Conservation (phyloP, 2,113 vertebrate species). For the Ceyx melanurus region DNA sequence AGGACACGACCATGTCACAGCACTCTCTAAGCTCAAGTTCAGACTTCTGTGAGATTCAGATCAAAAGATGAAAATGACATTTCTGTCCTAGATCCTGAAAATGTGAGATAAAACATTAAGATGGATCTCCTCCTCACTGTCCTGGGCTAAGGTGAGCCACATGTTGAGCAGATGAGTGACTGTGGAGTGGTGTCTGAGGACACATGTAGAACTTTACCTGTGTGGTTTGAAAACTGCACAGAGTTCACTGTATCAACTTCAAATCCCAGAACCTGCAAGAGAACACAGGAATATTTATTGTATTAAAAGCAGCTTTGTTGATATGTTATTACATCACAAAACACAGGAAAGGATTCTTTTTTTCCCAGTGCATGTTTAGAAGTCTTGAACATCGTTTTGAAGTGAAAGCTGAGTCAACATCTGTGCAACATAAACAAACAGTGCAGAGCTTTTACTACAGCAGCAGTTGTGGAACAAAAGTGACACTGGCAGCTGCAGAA, state of each 20-base stretch:
- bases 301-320: neutral
- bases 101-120: neutral
- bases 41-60: neutral
- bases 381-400: neutral
- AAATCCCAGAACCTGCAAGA: constrained; percentile 91
- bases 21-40: neutral
- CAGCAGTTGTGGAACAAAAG: neutral
- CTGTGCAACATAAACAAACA: neutral
- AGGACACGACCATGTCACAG: neutral
- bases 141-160: neutral
- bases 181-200: neutral
- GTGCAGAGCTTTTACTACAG: neutral
- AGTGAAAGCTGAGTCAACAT: neutral
- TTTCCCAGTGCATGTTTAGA: neutral
- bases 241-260: constrained; percentile 97
- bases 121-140: neutral
- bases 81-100: neutral
- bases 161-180: neutral
- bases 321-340: neutral
- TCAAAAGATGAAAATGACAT: neutral
- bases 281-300: constrained; percentile 31
- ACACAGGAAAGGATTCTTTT: neutral
- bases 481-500: neutral
- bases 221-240: constrained; percentile 98
- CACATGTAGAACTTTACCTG: constrained; percentile 78